Evolutionary conservation across 2,113 vertebrate genomes (phyloP).

Genomic region (Lamprotornis superbus): DNA sequence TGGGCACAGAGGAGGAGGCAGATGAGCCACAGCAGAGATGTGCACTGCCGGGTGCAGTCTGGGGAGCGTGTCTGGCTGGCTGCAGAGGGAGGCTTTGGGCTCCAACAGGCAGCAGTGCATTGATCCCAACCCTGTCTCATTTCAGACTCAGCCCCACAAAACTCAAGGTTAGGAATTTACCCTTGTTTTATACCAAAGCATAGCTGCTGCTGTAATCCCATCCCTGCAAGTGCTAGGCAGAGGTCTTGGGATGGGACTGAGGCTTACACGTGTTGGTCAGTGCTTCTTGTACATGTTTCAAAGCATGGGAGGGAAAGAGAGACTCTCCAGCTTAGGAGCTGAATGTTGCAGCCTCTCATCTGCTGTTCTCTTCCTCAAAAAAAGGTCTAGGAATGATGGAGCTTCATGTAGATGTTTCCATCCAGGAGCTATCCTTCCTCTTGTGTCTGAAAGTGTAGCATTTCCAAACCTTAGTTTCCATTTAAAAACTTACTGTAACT

Average conservation of each 20-base stretch:
- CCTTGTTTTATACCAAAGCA: neutral
- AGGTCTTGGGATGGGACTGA: rapidly evolving
- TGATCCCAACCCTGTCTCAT: neutral
- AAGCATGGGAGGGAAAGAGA: neutral
- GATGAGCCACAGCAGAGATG: neutral
- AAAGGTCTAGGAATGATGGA: neutral
- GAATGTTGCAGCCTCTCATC: neutral
- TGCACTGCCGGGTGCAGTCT: rapidly evolving
- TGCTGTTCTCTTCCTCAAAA: neutral
- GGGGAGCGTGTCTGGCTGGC: neutral
- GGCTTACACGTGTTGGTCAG: rapidly evolving
- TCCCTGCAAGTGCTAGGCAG: neutral
- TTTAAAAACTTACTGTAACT: neutral
- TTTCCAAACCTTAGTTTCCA: neutral
- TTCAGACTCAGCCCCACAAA: neutral
- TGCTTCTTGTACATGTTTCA: neutral
- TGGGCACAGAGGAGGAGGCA: neutral
- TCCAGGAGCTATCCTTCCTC: neutral
- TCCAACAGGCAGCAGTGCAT: neutral
- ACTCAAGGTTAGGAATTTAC: neutral
- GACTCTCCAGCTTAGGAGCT: neutral
- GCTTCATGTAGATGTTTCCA: neutral
- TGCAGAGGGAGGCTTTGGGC: neutral
- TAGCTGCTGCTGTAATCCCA: neutral
- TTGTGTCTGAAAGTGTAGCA: neutral